Evolutionary conservation across 2,113 vertebrate genomes (phyloP), one percentile per base, ranked within the genome.

Genomic region (Sander vitreus): DNA sequence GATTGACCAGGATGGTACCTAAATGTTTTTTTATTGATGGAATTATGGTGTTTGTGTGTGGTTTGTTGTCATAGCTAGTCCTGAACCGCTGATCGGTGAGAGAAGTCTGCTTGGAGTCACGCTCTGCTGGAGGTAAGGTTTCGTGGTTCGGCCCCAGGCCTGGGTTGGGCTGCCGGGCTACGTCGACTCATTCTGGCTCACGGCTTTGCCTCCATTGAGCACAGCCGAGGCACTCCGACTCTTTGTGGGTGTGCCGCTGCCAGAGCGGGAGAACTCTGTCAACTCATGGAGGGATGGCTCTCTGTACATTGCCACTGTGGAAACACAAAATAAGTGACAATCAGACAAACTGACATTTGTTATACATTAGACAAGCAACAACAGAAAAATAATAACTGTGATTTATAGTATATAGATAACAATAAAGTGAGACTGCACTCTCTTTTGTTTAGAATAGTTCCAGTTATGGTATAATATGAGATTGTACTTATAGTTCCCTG

Each of bases 231-330:
- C 97, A 27, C 98, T 99, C 95, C 98, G 97, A 95, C 98, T 99
- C 95, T 99, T 99, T 88, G 98, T 99, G 71, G 98, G 98, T 39
- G 98, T 99, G 86, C 97, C 98, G n/a, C 97, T 99, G 91, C 98
- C 97, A 19, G 98, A 99, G 82, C 98, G 96, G 79, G 98, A 98
- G 95, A 99, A 99, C 94, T 99, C 98, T 73, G 98, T 98, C 91
- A 99, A 96, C 87, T 99, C 98, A 9, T 99, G 98, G 80, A 99
- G 97, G 54, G 98, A 99, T 27, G 98, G 98, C 93, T 99, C 98
- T 95, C 98, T 97, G 95, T 99, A 99, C 97, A 99, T 99, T 87
- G 98, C 97, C 95, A 99, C 98, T 99, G 95, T 69, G 80, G 92
- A 95, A 89, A 89, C 72, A 94, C 53, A 81, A 67, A 72, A 69